Evolutionary conservation across 2,113 vertebrate species (phyloP).

Genomic region (Planiliza haematocheilus): DNA sequence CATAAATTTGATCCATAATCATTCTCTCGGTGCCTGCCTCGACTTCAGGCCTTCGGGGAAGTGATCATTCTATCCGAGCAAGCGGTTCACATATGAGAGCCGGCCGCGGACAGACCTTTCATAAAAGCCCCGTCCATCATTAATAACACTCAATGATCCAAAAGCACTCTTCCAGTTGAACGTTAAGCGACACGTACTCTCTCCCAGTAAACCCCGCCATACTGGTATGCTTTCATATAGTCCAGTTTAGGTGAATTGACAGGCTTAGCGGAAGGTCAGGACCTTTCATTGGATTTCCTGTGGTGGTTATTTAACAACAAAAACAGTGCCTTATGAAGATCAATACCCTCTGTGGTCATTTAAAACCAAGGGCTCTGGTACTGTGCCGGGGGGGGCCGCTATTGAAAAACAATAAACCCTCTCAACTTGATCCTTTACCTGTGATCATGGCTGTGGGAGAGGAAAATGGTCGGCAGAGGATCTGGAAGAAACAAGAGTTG

Average conservation of each 20-base stretch:
- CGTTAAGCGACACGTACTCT: conserved; percentile 36
- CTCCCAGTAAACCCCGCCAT: background rate
- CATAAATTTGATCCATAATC: conserved; percentile 65
- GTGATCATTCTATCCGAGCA: conserved; percentile 57
- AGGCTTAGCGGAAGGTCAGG: conserved; percentile 61
- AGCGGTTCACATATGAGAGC: conserved; percentile 13
- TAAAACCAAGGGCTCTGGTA: conserved; percentile 66
- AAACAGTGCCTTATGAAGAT: conserved; percentile 77
- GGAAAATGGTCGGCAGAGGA: conserved; percentile 45
- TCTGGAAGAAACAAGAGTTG: conserved; percentile 37
- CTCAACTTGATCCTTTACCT: conserved; percentile 72
- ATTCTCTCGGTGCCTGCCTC: conserved; percentile 40
- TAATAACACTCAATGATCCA: conserved; percentile 53
- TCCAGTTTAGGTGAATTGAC: conserved; percentile 45
- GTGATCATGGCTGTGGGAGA: conserved; percentile 56
- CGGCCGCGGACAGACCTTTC: conserved; percentile 29
- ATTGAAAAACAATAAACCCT: conserved; percentile 74
- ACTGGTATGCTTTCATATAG: conserved; percentile 36
- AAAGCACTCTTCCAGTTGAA: conserved; percentile 33
- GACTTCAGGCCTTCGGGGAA: conserved; percentile 53
- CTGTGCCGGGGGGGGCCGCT: conserved; percentile 61
- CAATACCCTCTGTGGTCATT: conserved; percentile 71
- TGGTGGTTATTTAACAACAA: conserved; percentile 71
- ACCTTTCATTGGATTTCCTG: conserved; percentile 73
- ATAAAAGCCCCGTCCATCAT: conserved; percentile 28